A percentile compares a stretch with the other conserved stretches of the same genome.
phyloP scores from a whole-genome alignment of 2,888 invertebrate species.

The Nematopogon swammerdamellus region DNA sequence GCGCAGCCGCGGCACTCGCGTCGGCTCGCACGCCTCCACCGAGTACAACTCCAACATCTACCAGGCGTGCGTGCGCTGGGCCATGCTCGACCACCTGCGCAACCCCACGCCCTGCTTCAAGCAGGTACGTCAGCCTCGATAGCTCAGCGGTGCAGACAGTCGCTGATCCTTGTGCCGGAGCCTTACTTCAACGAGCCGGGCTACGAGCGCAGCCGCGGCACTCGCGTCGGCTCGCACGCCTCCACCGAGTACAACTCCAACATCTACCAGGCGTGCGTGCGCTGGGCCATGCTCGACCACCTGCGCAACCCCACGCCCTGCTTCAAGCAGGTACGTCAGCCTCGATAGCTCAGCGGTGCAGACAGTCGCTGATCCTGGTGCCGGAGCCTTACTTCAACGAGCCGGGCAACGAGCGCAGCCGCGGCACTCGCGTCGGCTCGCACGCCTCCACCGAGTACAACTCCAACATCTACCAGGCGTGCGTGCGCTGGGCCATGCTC shows the following conservation, averaged over 20 bases:
- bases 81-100: slow-evolving; percentile 90
- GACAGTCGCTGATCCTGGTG: no score
- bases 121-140: slow-evolving; percentile 63
- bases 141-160: no score
- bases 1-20: slow-evolving; percentile 81
- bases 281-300: slow-evolving; percentile 96
- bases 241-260: slow-evolving; percentile 94
- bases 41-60: slow-evolving; percentile 96
- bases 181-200: slow-evolving; percentile 96
- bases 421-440: slow-evolving; percentile 84
- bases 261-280: slow-evolving; percentile 90
- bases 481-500: slow-evolving; percentile 94
- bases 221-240: slow-evolving; percentile 83
- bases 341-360: no score
- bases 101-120: slow-evolving; percentile 90
- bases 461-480: slow-evolving; percentile 92
- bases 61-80: slow-evolving; percentile 94
- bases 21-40: slow-evolving; percentile 84
- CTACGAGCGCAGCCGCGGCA: slow-evolving; percentile 86
- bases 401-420: slow-evolving; percentile 88
- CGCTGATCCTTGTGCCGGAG: slow-evolving; percentile 86
- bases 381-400: slow-evolving; percentile 95
- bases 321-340: slow-evolving; percentile 77
- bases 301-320: slow-evolving; percentile 86
- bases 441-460: slow-evolving; percentile 92